Base-by-base conservation (phyloP, 2,113 vertebrate species). In the Clarias batrachus region DNA sequence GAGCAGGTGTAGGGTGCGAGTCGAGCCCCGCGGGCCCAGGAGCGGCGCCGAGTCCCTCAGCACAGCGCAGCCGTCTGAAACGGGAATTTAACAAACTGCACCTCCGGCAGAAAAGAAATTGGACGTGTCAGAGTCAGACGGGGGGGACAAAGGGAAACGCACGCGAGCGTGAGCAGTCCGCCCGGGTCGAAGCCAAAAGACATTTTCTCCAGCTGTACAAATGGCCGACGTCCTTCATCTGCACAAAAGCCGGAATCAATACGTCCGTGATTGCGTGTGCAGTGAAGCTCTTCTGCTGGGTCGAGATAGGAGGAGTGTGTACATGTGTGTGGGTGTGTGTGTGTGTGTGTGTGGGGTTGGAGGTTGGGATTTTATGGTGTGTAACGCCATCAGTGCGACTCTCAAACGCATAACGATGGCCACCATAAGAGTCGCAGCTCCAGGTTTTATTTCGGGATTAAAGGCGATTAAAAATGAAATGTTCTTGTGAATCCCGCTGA, bases 21-120 rank as follows among this genome's bases (percentile, higher is more conserved):
- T 6, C 8, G 27, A 60, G 77, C 1, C 1, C 4, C 54, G 56
- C 12, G 81, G 41, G 30, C 12, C 62, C 62, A 14, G 66, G 19
- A 59, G 82, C 16, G 48, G 82, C 16, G 48, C 82, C 6, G 82
- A 83, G 37, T 71, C 52, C 68, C 12, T 74, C 68, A 60, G 21
- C 68, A 25, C n/a, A 74, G 71, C 48, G 74, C 84, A 77, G 74
- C 41, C 73, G 33, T 4, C 9, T 27, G 70, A 65, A 63, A 21
- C 13, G 59, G 23, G 48, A 76, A 63, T 54, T 78, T 52, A 70
- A 80, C 74, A 86, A 86, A 86, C 84, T 80, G 84, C 84, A 80
- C 48, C 62, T 56, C 41, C 8, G 70, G 76, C 84, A 86, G 63
- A 86, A 86, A 57, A 41, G 63, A 80, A 65, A 85, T 78, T 85